Percentiles rank a stretch among this genome's conserved stretches.
Conservation (phyloP, 2,113 vertebrate genomes). For the Pimephales promelas region DNA sequence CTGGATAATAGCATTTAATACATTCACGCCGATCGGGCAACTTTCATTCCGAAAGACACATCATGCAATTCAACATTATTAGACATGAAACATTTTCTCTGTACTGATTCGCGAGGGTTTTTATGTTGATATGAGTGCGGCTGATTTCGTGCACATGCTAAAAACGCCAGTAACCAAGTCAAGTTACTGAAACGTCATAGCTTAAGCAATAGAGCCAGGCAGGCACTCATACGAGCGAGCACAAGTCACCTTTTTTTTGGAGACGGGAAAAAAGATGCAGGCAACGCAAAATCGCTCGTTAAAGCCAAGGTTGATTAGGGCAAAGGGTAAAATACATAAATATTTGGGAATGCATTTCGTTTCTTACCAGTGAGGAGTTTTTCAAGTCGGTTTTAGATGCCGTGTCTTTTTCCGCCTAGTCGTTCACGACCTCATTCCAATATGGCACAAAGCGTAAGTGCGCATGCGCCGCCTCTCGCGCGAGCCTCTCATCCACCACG, state of each 20-base stretch:
- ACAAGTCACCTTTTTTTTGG: slow-evolving; percentile 77
- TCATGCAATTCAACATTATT: neutral
- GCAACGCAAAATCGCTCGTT: slow-evolving; percentile 52
- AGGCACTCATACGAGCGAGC: slow-evolving; percentile 73
- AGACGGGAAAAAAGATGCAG: slow-evolving; percentile 77
- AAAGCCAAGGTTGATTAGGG: slow-evolving; percentile 48
- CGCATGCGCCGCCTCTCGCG: slow-evolving; percentile 80
- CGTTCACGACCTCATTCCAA: slow-evolving; percentile 92
- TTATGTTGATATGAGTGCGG: slow-evolving; percentile 35
- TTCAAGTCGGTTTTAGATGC: slow-evolving; percentile 81
- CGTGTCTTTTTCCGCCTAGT: slow-evolving; percentile 81
- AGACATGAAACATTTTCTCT: slow-evolving; percentile 8
- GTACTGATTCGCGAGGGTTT: neutral
- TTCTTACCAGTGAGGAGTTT: slow-evolving; percentile 88
- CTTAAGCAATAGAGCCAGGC: slow-evolving; percentile 71
- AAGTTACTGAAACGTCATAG: slow-evolving; percentile 79
- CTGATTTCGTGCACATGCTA: slow-evolving; percentile 64
- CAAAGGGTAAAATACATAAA: slow-evolving; percentile 65
- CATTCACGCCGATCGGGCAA: slow-evolving; percentile 66
- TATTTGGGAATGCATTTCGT: slow-evolving; percentile 68
- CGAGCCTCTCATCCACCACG: slow-evolving; percentile 66
- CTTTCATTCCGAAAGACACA: slow-evolving; percentile 68
- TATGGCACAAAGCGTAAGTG: slow-evolving; percentile 87
- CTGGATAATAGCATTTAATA: slow-evolving; percentile 62
- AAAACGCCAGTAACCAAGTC: slow-evolving; percentile 72